A percentile compares a stretch with the other conserved stretches of the same genome.
phyloP scores from a whole-genome alignment of 2,888 invertebrate species.

The Spicauda simplicius region DNA sequence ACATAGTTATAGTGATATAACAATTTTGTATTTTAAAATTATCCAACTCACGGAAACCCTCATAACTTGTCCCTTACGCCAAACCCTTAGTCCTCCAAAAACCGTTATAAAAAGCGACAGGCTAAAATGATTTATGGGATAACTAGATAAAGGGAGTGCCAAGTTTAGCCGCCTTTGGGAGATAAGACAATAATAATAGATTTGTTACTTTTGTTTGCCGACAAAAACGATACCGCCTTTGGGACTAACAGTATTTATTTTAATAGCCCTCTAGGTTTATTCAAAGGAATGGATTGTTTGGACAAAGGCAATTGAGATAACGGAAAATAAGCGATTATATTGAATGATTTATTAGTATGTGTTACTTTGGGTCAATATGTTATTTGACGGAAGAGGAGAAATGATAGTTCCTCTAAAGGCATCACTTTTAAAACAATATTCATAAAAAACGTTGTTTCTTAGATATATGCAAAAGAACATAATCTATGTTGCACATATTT shows the following conservation, averaged over 20 bases:
- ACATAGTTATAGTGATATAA: not conserved
- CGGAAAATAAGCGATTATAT: too few species aligned
- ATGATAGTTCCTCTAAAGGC: too few species aligned
- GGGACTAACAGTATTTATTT: conserved; percentile 42
- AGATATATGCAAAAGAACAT: too few species aligned
- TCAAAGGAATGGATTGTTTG: not conserved
- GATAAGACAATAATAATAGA: conserved; percentile 75
- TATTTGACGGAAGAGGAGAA: too few species aligned
- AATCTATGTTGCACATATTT: too few species aligned
- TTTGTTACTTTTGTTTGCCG: conserved; percentile 59
- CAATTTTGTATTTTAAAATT: too few species aligned
- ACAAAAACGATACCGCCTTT: conserved; percentile 47
- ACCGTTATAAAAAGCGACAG: conserved; percentile 75
- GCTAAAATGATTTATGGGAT: conserved; percentile 76
- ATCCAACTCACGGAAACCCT: not conserved
- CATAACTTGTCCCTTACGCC: not conserved
- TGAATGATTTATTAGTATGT: too few species aligned
- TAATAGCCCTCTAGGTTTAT: conserved; percentile 27
- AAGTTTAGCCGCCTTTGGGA: conserved; percentile 58
- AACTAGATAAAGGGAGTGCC: conserved; percentile 71
- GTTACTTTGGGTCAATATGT: too few species aligned
- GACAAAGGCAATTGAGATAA: not conserved
- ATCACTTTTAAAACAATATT: too few species aligned
- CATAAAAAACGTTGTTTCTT: too few species aligned
- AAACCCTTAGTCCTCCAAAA: conserved; percentile 48